These are phyloP conservation scores for Cynoglossus semilaevis DNA, from an alignment of 2,113 vertebrate genomes.

Conservation along the genomic window DNA sequence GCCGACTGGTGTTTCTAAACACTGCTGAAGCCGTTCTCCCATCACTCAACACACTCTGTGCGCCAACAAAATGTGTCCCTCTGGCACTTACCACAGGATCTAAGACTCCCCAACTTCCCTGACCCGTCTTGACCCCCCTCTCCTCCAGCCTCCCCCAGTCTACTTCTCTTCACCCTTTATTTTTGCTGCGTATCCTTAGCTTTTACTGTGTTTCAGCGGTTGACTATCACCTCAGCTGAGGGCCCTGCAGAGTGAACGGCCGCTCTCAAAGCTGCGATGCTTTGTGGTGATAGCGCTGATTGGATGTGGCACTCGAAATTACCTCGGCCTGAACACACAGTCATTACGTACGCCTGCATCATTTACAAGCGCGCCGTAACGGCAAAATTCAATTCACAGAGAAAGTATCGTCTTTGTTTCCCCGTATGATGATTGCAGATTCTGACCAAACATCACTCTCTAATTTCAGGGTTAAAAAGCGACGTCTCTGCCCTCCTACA, in stretches of 20 bases:
- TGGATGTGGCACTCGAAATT: slow-evolving; percentile 68
- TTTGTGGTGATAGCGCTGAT: slow-evolving; percentile 64
- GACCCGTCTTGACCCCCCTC: slow-evolving; percentile 16
- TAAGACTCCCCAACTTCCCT: slow-evolving; percentile 41
- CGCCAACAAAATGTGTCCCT: slow-evolving; percentile 68
- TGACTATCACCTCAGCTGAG: slow-evolving; percentile 49
- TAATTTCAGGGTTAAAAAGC: slow-evolving; percentile 49
- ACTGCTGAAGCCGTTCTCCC: slow-evolving; percentile 70
- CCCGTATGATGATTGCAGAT: slow-evolving; percentile 50
- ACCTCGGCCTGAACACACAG: slow-evolving; percentile 52
- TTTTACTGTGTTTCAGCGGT: slow-evolving; percentile 40
- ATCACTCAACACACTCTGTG: slow-evolving; percentile 71
- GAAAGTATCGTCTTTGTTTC: slow-evolving; percentile 69
- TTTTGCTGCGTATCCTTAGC: slow-evolving; percentile 36
- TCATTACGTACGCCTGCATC: slow-evolving; percentile 64
- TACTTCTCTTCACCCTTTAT: slow-evolving; percentile 42
- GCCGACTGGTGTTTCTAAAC: slow-evolving; percentile 74
- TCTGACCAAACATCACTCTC: slow-evolving; percentile 56
- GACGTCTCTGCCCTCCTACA: slow-evolving; percentile 8
- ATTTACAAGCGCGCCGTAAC: slow-evolving; percentile 60
- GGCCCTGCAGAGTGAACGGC: slow-evolving; percentile 31
- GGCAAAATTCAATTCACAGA: slow-evolving; percentile 55
- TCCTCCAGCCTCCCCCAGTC: background rate
- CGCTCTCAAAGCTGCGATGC: slow-evolving; percentile 51
- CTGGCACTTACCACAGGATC: slow-evolving; percentile 68